A percentile compares a stretch with the other conserved stretches of the same genome.
These are phyloP conservation scores for Urocitellus parryii DNA, from an alignment of 2,113 vertebrate genomes.

Conservation along the genomic window DNA sequence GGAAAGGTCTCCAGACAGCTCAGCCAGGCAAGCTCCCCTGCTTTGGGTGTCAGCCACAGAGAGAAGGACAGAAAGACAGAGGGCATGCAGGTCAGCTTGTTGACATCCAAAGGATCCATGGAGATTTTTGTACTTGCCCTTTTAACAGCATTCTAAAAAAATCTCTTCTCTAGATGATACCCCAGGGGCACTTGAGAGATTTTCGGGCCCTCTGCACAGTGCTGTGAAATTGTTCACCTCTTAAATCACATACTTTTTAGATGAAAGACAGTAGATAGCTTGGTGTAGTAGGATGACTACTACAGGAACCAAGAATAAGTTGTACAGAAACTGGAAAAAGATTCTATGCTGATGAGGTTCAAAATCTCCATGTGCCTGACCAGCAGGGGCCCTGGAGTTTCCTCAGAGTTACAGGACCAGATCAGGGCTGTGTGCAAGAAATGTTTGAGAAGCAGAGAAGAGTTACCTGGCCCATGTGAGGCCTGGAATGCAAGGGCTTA, in stretches of 20 bases:
- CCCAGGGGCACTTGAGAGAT: too few species aligned
- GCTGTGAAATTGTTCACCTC: not conserved
- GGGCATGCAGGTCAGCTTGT: accelerated
- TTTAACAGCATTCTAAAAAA: not conserved
- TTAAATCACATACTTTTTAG: not conserved
- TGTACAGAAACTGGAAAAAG: constrained; percentile 23
- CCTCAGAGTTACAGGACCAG: not conserved
- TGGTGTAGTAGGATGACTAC: not conserved
- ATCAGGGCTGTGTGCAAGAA: not conserved
- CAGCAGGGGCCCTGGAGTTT: accelerated
- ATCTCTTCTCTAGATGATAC: not conserved
- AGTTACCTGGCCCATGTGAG: not conserved
- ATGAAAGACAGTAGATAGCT: not conserved
- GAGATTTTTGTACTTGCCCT: not conserved
- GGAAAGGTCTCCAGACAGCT: too few species aligned
- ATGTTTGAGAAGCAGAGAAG: not conserved
- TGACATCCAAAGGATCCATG: not conserved
- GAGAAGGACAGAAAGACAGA: not conserved
- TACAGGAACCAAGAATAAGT: not conserved
- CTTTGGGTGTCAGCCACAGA: not conserved
- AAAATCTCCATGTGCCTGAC: not conserved
- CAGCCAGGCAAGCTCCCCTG: not conserved
- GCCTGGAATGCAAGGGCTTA: not conserved
- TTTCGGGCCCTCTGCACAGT: not conserved
- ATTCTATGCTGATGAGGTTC: not conserved